These are phyloP conservation scores for Microctonus aethiopoides DNA, from an alignment of 2,888 invertebrate genomes.

Conservation along the genomic window DNA sequence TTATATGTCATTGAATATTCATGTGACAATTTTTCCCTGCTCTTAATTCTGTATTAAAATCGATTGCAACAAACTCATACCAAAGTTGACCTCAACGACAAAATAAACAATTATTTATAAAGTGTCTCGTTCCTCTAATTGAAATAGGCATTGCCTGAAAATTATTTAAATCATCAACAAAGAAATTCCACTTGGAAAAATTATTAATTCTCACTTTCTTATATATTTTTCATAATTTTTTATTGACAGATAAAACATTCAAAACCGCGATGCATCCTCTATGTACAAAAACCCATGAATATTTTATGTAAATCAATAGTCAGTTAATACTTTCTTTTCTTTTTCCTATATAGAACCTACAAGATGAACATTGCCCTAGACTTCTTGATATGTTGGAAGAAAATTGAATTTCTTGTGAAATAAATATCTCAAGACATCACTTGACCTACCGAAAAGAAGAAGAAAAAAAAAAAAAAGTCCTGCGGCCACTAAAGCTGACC, in stretches of 20 bases:
- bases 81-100: not conserved
- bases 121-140: not conserved
- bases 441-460: slow-evolving; percentile 10
- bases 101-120: not conserved
- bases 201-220: too few relatives aligned
- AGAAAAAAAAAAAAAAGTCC: too few relatives aligned
- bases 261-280: too few relatives aligned
- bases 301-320: not conserved
- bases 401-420: not conserved
- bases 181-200: not conserved
- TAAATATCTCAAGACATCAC: slow-evolving; percentile 8
- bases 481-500: slow-evolving; percentile 19
- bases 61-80: too few relatives aligned
- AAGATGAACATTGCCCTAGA: not conserved
- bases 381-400: not conserved
- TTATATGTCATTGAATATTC: not conserved
- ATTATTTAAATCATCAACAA: not conserved
- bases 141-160: not conserved
- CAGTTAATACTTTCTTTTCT: not conserved
- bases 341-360: not conserved
- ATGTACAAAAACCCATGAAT: not conserved
- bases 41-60: too few relatives aligned
- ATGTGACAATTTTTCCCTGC: not conserved
- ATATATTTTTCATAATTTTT: not conserved
- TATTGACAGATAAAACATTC: not conserved